These are phyloP conservation scores for Delphinus delphis DNA, from an alignment of 2,113 vertebrate genomes.

Conservation along the genomic window DNA sequence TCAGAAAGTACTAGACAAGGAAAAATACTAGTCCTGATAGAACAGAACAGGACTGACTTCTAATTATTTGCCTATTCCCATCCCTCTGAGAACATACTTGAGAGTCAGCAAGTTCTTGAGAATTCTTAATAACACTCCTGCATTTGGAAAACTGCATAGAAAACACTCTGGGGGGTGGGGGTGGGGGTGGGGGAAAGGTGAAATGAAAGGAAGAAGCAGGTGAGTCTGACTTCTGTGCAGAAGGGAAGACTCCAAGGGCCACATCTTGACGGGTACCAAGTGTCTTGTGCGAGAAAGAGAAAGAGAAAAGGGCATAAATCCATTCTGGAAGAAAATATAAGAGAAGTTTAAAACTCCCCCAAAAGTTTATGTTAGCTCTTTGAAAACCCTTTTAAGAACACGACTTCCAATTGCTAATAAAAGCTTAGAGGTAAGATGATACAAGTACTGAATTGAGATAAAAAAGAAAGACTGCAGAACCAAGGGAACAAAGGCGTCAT, in stretches of 20 bases:
- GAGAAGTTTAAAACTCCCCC: background rate
- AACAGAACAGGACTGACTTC: background rate
- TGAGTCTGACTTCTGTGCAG: background rate
- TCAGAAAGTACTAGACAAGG: background rate
- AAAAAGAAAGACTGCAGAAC: background rate
- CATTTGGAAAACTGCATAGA: background rate
- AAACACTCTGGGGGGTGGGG: no score
- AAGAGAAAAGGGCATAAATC: no score
- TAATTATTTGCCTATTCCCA: no score
- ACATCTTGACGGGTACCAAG: accelerated
- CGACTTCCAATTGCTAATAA: background rate
- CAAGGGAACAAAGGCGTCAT: background rate
- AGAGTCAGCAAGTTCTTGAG: background rate
- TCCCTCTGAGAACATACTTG: background rate
- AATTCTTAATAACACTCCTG: background rate
- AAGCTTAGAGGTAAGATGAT: background rate
- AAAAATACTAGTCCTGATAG: background rate
- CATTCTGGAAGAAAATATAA: background rate
- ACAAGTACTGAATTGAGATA: background rate
- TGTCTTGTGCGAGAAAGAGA: accelerated
- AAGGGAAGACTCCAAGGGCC: background rate
- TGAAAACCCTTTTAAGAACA: background rate
- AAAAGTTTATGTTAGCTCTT: background rate
- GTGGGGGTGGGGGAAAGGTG: background rate
- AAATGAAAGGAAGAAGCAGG: background rate